phyloP scores from a whole-genome alignment of 2,888 invertebrate species.

The Lacanobia oleracea region DNA sequence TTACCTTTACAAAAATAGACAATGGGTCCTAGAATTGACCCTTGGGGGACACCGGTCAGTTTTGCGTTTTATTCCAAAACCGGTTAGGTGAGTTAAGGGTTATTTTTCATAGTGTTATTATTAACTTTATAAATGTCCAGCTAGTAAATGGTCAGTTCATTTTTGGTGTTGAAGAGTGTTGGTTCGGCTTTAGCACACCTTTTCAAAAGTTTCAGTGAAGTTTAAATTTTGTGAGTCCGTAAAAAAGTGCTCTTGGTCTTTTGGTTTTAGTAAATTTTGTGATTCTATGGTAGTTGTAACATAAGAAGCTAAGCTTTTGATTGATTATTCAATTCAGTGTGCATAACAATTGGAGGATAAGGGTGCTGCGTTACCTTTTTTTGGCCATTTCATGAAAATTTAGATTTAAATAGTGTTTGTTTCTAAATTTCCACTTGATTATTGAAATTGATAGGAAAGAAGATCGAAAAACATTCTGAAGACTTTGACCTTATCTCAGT shows the following conservation, averaged over 20 bases:
- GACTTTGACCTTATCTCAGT: background rate
- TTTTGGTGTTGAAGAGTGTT: constrained; percentile 75
- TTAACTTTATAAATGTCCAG: constrained; percentile 71
- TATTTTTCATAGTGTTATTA: constrained; percentile 79
- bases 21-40: constrained; percentile 83
- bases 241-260: constrained; percentile 17
- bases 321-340: background rate
- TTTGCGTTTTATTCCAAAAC: constrained; percentile 79
- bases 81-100: constrained; percentile 83
- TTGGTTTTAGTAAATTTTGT: background rate
- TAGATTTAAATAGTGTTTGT: background rate
- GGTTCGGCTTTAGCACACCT: constrained; percentile 56
- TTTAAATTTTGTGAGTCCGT: constrained; percentile 13
- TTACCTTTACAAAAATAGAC: constrained; percentile 85
- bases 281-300: background rate
- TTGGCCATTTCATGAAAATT: background rate
- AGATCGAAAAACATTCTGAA: background rate
- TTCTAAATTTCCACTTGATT: background rate
- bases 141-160: constrained; percentile 81
- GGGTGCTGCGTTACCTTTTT: background rate
- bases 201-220: constrained; percentile 58
- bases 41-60: constrained; percentile 88
- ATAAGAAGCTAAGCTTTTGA: background rate
- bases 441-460: background rate
- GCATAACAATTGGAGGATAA: background rate